Evolutionary conservation across 92 coral and sea anemone species (phyloP).

Genomic region (Palythoa caribaeorum): DNA sequence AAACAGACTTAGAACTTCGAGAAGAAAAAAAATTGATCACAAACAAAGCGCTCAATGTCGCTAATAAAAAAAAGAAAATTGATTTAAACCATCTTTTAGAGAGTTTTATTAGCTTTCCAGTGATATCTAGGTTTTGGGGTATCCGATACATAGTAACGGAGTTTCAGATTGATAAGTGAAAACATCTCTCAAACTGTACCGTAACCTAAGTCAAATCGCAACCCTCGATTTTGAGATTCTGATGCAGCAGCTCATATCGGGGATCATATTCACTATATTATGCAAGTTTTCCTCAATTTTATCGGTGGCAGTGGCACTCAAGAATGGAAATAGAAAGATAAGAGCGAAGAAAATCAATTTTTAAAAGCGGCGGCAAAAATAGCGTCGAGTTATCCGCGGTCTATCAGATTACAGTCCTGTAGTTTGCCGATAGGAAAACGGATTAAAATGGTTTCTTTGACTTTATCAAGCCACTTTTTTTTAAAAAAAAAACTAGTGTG

Average conservation of each 20-base stretch:
- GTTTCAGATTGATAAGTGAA: too few species aligned
- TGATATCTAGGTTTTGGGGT: too few species aligned
- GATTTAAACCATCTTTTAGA: too few species aligned
- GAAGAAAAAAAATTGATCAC: too few species aligned
- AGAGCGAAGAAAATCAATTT: not conserved
- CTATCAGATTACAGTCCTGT: not conserved
- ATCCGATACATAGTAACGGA: too few species aligned
- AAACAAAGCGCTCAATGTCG: too few species aligned
- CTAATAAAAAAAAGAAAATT: too few species aligned
- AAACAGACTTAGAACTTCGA: too few species aligned
- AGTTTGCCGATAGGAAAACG: conserved; percentile 15
- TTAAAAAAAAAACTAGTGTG: not conserved
- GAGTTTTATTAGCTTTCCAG: too few species aligned
- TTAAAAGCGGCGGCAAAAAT: conserved; percentile 20
- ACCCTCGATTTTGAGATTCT: too few species aligned
- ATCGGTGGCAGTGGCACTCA: not conserved
- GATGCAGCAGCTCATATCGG: not conserved
- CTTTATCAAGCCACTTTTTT: not conserved
- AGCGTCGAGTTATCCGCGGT: not conserved
- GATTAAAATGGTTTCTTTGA: not conserved
- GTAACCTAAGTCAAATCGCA: too few species aligned
- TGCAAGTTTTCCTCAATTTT: not conserved
- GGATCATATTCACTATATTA: not conserved
- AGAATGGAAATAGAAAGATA: not conserved
- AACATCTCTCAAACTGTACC: too few species aligned